Percentiles rank a stretch among this genome's conserved stretches.
Conservation (phyloP, 1,140 invertebrate species). For the Dendrolimus kikuchii region DNA sequence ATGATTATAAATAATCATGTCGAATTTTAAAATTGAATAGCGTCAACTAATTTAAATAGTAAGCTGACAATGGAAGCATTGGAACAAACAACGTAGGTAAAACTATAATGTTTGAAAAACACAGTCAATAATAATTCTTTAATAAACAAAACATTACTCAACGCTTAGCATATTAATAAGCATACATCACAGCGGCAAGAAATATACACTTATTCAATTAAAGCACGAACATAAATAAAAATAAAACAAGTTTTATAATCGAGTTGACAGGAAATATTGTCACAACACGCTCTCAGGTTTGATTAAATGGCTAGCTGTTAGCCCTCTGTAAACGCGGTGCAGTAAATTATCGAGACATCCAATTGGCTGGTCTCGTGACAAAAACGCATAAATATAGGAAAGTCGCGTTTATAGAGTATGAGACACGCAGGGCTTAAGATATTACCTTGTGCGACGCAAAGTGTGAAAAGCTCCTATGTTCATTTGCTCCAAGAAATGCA, state of each 20-base stretch:
- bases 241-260: conserved; percentile 10
- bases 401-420: conserved; percentile 24
- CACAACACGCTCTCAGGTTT: conserved; percentile 30
- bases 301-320: conserved; percentile 40
- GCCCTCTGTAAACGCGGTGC: conserved; percentile 35
- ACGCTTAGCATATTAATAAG: too few relatives aligned
- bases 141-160: too few relatives aligned
- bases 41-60: too few relatives aligned
- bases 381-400: conserved; percentile 47
- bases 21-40: too few relatives aligned
- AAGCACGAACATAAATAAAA: conserved; percentile 20
- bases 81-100: too few relatives aligned
- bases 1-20: too few relatives aligned
- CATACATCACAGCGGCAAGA: conserved; percentile 2
- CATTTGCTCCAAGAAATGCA: too few relatives aligned
- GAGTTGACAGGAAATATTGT: conserved; percentile 30
- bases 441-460: conserved; percentile 24
- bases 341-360: conserved; percentile 56
- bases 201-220: conserved; percentile 18
- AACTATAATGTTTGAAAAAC: too few relatives aligned
- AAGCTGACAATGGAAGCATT: too few relatives aligned
- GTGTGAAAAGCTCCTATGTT: too few relatives aligned
- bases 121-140: too few relatives aligned
- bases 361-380: conserved; percentile 57
- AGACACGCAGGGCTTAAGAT: conserved; percentile 36